phyloP scores from a whole-genome alignment of 2,888 invertebrate genomes.

The Eumacrocentrus americanus region DNA sequence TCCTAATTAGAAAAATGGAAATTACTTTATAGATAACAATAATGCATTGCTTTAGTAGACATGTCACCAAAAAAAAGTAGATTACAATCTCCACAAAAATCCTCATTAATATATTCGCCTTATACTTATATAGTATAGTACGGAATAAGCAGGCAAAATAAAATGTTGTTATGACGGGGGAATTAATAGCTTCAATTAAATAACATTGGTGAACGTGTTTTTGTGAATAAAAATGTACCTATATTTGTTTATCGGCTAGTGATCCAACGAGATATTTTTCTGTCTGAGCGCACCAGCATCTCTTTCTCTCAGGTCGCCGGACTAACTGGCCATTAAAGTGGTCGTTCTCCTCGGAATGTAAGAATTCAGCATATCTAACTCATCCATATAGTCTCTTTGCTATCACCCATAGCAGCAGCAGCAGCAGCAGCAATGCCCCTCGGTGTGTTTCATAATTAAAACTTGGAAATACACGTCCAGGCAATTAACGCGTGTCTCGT shows the following conservation, averaged over 20 bases:
- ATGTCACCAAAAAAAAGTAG: too few species aligned
- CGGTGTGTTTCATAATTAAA: conserved; percentile 8
- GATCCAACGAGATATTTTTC: neutral
- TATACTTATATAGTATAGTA: too few species aligned
- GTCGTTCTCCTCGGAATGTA: neutral
- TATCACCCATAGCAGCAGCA: neutral
- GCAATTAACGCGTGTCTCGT: conserved; percentile 14
- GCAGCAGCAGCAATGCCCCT: neutral
- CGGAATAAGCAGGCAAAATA: too few species aligned
- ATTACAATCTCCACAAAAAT: too few species aligned
- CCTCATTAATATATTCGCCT: too few species aligned
- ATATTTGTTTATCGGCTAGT: neutral
- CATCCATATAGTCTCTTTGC: neutral
- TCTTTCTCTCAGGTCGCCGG: neutral
- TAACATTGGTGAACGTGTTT: neutral
- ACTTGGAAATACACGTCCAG: conserved; percentile 15
- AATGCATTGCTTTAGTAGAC: too few species aligned
- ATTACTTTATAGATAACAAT: too few species aligned
- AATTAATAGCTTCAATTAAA: neutral
- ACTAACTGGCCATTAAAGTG: neutral
- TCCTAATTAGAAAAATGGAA: too few species aligned
- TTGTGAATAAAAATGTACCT: neutral
- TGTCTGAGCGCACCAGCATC: neutral
- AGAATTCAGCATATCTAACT: conserved; percentile 2
- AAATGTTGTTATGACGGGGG: neutral